Evolutionary conservation across 92 coral and sea anemone genomes (phyloP).

Genomic region (Parazoanthus swiftii): DNA sequence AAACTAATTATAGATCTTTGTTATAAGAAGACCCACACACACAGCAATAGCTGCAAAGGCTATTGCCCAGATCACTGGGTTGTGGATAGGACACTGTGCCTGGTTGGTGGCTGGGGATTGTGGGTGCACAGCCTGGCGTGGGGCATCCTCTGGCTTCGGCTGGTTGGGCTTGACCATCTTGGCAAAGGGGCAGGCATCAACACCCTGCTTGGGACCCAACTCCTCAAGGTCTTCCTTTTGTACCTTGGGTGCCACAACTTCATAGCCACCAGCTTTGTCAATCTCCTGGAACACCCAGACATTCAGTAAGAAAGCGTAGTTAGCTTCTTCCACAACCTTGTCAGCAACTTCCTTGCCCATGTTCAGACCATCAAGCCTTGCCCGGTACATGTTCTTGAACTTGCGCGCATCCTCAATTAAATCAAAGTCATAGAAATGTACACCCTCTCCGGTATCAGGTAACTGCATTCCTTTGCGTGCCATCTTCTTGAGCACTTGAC

Average conservation of each 20-base stretch:
- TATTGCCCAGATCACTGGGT: conserved; percentile 48
- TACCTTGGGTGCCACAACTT: conserved; percentile 31
- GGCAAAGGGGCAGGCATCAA: conserved; percentile 83
- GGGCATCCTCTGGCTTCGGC: conserved; percentile 25
- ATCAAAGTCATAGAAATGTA: conserved; percentile 77
- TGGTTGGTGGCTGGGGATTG: neutral
- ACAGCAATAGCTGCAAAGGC: conserved; percentile 57
- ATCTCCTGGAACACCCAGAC: conserved; percentile 87
- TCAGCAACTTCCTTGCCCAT: conserved; percentile 77
- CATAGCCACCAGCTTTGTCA: conserved; percentile 76
- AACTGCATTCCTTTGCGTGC: conserved; percentile 84
- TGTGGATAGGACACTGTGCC: conserved; percentile 41
- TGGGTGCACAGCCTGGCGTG: neutral
- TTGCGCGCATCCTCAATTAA: conserved; percentile 72
- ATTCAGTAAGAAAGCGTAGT: conserved; percentile 76
- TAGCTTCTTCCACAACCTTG: conserved; percentile 87
- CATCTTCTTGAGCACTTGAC: conserved; percentile 85
- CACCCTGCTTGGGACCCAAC: conserved; percentile 22
- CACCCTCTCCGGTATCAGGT: conserved; percentile 92
- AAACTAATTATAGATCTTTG: neutral
- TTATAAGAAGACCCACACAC: conserved; percentile 32
- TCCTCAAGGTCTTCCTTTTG: conserved; percentile 40
- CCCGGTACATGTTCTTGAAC: conserved; percentile 90
- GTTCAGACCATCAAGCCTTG: conserved; percentile 72
- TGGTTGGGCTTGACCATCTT: conserved; percentile 69